Base-by-base conservation (phyloP, 2,888 invertebrate genomes). In the Leptothorax acervorum region DNA sequence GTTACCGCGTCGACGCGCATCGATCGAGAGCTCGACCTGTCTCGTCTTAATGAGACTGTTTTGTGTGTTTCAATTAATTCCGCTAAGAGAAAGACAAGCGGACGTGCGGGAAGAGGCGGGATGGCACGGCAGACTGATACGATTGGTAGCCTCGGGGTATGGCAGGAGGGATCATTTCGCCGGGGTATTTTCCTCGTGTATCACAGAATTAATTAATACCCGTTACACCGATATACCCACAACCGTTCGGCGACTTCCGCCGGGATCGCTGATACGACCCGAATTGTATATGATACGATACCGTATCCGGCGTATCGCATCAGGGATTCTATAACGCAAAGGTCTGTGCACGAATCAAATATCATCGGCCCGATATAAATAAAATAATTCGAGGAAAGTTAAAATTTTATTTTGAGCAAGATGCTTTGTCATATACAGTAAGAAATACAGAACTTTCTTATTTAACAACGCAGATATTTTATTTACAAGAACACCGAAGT, bases 41-140 rank as follows among this genome's bases (percentile, higher is more conserved):
- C 81, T 70, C 73, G 71, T 82, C 88, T 90, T 89, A 88, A 89
- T 88, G 86, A 86, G 85, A 85, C 75, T 74, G 85, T 87, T 86
- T 88, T 86, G 88, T 81, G 81, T 87, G 83, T 90, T 90, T 90
- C 87, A 90, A 90, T 90, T 90, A 90, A 89, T 90, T 89, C 88
- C 82, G 82, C 76, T 78, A 83, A 86, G 86, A 86, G 89, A 85
- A 83, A 83, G 83, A 85, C 76, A 55, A 53, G 68, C 85, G 63
- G 18, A 42, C 23, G 76, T 28, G 66, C 63, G 53, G 60, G 39
- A 55, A n/a, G 23, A 45, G 23, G 39, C 48, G 39, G 51, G 39
- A n/a, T 31, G 28, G 53, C 31, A 63, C 71, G 60, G 53, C 31
- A 65, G 70, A 42, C 68, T 57, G 71, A 75, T 74, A 71, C 55